These are phyloP conservation scores for Huso huso DNA, from an alignment of 2,797 vertebrate genomes.

Conservation along the genomic window DNA sequence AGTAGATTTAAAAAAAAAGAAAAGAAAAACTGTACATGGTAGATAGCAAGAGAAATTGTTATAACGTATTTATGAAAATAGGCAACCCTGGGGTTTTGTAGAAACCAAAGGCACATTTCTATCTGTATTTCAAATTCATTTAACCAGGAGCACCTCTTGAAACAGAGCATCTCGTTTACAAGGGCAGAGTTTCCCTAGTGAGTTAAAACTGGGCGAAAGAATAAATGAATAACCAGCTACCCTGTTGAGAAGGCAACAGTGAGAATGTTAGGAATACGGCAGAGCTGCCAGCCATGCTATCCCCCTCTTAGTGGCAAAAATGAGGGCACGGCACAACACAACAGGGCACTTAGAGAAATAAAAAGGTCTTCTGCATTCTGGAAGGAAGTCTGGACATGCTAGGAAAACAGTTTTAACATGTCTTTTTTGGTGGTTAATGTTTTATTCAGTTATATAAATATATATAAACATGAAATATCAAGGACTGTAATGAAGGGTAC, in stretches of 20 bases:
- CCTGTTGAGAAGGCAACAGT: neutral
- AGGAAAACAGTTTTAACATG: neutral
- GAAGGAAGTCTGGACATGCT: conserved; percentile 9
- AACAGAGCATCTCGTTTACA: conserved; percentile 6
- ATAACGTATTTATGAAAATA: neutral
- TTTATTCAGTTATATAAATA: no score
- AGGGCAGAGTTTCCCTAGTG: neutral
- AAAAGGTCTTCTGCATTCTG: conserved; percentile 2
- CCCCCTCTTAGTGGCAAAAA: conserved; percentile 10
- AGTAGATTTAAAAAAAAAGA: no score
- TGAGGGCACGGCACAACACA: conserved; percentile 7
- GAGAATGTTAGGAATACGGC: conserved; percentile 1
- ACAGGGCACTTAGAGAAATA: conserved; percentile 9
- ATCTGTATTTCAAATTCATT: neutral
- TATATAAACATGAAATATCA: no score
- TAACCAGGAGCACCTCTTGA: neutral
- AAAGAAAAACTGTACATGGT: no score
- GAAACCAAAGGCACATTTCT: neutral
- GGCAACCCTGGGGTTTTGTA: neutral
- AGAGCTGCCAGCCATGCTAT: conserved; percentile 4
- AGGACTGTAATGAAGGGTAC: no score
- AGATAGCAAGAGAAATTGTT: neutral
- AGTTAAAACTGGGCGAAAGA: neutral
- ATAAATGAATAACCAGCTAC: conserved; percentile 4
- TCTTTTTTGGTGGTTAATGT: no score